A percentile compares a stretch with the other conserved stretches of the same genome.
Evolutionary conservation across 2,888 invertebrate genomes (phyloP).

Genomic region (Eurytoma californica): DNA sequence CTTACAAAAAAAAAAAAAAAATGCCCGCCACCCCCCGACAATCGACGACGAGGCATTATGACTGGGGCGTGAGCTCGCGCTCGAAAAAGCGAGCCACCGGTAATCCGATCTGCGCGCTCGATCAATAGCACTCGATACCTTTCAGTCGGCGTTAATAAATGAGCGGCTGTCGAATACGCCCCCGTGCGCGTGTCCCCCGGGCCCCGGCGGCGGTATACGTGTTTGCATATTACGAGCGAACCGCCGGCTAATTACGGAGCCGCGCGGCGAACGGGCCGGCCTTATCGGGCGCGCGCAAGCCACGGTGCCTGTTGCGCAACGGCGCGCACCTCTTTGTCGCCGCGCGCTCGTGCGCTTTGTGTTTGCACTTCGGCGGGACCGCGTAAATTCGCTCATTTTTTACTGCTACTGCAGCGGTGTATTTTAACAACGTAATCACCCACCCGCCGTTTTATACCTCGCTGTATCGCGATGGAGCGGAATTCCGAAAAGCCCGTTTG

Average conservation of each 20-base stretch:
- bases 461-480: no score
- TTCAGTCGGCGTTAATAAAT: slow-evolving; percentile 50
- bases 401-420: not conserved
- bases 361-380: not conserved
- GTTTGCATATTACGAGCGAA: slow-evolving; percentile 52
- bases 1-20: slow-evolving; percentile 31
- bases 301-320: slow-evolving; percentile 46
- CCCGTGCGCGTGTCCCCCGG: slow-evolving; percentile 2
- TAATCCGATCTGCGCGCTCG: slow-evolving; percentile 40
- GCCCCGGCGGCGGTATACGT: slow-evolving; percentile 38
- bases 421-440: slow-evolving; percentile 30
- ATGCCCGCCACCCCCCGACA: not conserved
- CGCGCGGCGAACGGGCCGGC: slow-evolving; percentile 1
- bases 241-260: slow-evolving; percentile 43
- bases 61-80: no score
- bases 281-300: slow-evolving; percentile 10
- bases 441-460: not conserved
- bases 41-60: no score
- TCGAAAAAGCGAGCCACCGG: not conserved
- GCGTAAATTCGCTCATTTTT: slow-evolving; percentile 3
- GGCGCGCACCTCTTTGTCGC: slow-evolving; percentile 41
- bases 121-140: slow-evolving; percentile 48
- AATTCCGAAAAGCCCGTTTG: no score
- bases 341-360: slow-evolving; percentile 5
- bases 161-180: slow-evolving; percentile 30